These are phyloP conservation scores for Nematostella vectensis DNA, from an alignment of 92 coral and sea anemone genomes.

Conservation along the genomic window DNA sequence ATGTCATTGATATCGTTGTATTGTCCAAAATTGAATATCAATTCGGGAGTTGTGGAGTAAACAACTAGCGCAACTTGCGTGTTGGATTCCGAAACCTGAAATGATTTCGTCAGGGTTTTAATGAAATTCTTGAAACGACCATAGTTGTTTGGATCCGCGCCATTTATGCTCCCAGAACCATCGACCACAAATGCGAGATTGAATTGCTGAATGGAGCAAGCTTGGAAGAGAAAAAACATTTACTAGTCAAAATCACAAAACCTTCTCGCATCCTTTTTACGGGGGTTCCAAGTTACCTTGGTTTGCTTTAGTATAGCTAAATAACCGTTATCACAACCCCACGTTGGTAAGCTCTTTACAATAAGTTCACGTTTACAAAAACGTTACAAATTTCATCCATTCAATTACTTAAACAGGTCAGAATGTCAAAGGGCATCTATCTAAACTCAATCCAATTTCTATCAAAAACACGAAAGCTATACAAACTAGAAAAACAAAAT, in stretches of 20 bases:
- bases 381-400: too few relatives aligned
- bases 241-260: background rate
- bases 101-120: slow-evolving; percentile 35
- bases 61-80: slow-evolving; percentile 52
- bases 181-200: slow-evolving; percentile 70
- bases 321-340: too few relatives aligned
- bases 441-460: too few relatives aligned
- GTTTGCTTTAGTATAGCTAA: too few relatives aligned
- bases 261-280: too few relatives aligned
- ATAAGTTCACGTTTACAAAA: too few relatives aligned
- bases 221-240: background rate
- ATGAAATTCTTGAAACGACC: slow-evolving; percentile 46
- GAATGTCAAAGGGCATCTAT: too few relatives aligned
- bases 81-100: slow-evolving; percentile 41
- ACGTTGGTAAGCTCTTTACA: too few relatives aligned
- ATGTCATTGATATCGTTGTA: slow-evolving; percentile 12
- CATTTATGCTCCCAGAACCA: slow-evolving; percentile 72
- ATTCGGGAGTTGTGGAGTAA: slow-evolving; percentile 33
- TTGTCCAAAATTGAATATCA: slow-evolving; percentile 30
- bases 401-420: too few relatives aligned
- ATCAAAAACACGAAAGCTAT: too few relatives aligned
- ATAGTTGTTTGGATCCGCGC: slow-evolving; percentile 44
- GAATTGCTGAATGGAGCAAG: slow-evolving; percentile 12
- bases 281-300: too few relatives aligned
- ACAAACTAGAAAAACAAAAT: too few relatives aligned